Conservation (phyloP, 1,140 invertebrate genomes). For the Drosophila equinoxialis region DNA sequence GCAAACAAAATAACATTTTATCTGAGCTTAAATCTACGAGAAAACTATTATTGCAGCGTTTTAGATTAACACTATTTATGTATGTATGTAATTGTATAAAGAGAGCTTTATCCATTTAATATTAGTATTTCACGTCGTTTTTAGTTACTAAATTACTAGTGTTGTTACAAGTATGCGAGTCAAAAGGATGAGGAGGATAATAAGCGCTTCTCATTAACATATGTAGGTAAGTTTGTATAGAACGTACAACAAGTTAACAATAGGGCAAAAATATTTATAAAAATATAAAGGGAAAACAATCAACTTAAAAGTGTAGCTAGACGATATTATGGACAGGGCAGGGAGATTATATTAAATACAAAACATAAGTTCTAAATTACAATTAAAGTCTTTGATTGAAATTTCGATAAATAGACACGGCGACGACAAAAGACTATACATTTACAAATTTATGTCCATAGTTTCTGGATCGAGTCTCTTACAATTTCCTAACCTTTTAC, state of each 20-base stretch:
- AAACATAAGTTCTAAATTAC: constrained; percentile 46
- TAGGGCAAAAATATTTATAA: constrained; percentile 29
- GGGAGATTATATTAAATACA: constrained; percentile 51
- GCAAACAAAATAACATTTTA: constrained; percentile 40
- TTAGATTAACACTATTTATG: constrained; percentile 57
- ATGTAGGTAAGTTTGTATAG: constrained; percentile 41
- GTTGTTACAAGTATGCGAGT: constrained; percentile 69
- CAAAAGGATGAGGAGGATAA: constrained; percentile 40
- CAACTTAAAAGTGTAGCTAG: constrained; percentile 46
- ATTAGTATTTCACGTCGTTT: constrained; percentile 65
- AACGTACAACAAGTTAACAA: constrained; percentile 78
- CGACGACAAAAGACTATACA: constrained; percentile 17
- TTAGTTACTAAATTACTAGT: constrained; percentile 63
- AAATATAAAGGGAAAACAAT: constrained; percentile 42
- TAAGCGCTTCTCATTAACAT: constrained; percentile 52
- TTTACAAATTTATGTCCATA: constrained; percentile 27
- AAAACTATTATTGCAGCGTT: constrained; percentile 58
- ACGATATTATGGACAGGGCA: constrained; percentile 43
- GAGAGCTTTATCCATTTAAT: constrained; percentile 47
- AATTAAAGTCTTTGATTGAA: constrained; percentile 69
- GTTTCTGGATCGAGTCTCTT: constrained; percentile 60
- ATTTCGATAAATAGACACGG: constrained; percentile 53
- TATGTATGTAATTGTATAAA: constrained; percentile 41
- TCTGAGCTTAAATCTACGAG: constrained; percentile 46
- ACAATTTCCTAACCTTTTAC: constrained; percentile 50